Evolutionary conservation across 2,113 vertebrate species (phyloP), one percentile per base, ranked within the genome.

Genomic region (Coryphaenoides rupestris): DNA sequence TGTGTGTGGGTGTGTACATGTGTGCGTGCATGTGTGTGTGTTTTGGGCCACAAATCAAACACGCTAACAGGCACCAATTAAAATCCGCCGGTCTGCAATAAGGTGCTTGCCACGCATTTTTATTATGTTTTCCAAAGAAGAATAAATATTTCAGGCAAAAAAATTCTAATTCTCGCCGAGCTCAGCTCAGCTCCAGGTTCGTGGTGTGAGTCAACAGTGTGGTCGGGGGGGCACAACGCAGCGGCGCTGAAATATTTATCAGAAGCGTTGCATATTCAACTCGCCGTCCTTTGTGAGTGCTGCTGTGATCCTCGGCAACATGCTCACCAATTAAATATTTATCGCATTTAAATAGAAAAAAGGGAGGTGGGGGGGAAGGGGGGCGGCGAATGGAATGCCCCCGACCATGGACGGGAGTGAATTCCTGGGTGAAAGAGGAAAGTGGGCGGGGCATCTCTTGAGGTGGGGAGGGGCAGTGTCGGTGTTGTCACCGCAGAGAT

Each of bases 161-260:
- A 78, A 87, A 87, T 76, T 88, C 86, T 90, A 89, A 89, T 90
- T 91, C 85, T 86, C 65, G 66, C 81, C 83, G 79, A 81, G 81
- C 85, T 87, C 86, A 81, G 81, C 85, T 87, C 86, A 69, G 86
- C 87, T 89, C 55, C 75, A 84, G 85, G 85, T 89, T 86, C 76
- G 78, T 79, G 72, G 76, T 77, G 76, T 77, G 82, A 89, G 80
- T 83, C 86, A 79, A 85, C 77, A 75, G 74, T 16, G 47, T 50
- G 47, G 47, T 50, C 47, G 47, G 83, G 74, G 82, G 76, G 83
- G 89, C 88, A 77, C 81, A 82, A n/a, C n/a, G n/a, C n/a, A n/a
- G n/a, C n/a, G n/a, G 74, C 80, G 52, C 62, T 92, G 85, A 91
- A 91, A 91, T 90, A 92, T 92, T 92, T 85, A 92, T 90, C 72